phyloP scores from a whole-genome alignment of 2,797 vertebrate species.

The Eupleurogrammus muticus region DNA sequence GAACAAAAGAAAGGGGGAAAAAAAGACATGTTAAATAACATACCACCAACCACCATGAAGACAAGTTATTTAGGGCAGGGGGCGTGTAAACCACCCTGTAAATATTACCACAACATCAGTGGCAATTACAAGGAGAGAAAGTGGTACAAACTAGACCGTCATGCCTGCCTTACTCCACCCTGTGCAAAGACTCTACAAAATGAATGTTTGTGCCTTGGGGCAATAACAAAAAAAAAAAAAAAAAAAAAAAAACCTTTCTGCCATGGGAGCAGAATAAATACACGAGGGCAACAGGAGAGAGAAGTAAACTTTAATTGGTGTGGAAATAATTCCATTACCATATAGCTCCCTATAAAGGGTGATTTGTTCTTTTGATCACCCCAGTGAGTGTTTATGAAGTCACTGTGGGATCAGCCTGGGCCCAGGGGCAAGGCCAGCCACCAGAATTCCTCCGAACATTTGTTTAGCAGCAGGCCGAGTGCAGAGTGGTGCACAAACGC shows the following conservation, averaged over 20 bases:
- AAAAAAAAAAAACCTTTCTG: constrained; percentile 44
- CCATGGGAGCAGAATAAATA: constrained; percentile 60
- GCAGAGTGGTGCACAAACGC: constrained; percentile 75
- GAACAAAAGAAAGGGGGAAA: not conserved
- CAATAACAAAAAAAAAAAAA: constrained; percentile 45
- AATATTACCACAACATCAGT: constrained; percentile 34
- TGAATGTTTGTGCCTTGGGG: constrained; percentile 31
- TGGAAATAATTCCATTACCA: constrained; percentile 76
- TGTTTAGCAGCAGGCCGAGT: constrained; percentile 80
- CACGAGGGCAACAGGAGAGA: constrained; percentile 46
- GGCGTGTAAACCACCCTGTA: constrained; percentile 21
- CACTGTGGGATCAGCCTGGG: constrained; percentile 67
- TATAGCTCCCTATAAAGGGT: constrained; percentile 68
- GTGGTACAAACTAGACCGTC: constrained; percentile 17
- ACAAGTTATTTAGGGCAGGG: constrained; percentile 22
- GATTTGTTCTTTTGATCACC: constrained; percentile 75
- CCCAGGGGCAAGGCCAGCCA: constrained; percentile 70
- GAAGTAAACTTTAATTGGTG: constrained; percentile 68
- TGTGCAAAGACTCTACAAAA: constrained; percentile 8
- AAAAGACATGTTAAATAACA: not conserved
- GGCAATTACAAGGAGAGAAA: constrained; percentile 22
- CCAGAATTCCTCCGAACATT: constrained; percentile 82
- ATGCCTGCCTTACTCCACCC: not conserved
- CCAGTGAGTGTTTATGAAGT: constrained; percentile 74
- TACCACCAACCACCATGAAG: constrained; percentile 5